Conservation (phyloP, 2,888 invertebrate species). For the Darwinula stevensoni region DNA sequence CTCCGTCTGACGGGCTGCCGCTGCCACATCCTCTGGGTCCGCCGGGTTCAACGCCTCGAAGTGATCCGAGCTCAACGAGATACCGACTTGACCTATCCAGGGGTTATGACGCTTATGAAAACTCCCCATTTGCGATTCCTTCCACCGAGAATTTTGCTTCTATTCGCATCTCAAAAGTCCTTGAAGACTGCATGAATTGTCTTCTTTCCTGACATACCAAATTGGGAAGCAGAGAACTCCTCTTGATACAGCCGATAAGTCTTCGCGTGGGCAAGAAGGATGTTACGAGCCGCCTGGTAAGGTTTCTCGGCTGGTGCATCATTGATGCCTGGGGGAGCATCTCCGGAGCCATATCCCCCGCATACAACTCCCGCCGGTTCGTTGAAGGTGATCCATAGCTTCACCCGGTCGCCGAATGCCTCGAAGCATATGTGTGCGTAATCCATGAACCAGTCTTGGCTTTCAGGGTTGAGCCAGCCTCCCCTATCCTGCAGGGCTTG, state of each 20-base stretch:
- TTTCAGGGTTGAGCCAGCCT: conserved; percentile 16
- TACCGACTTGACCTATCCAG: not conserved
- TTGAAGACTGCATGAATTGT: too few species aligned
- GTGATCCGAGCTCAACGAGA: not conserved
- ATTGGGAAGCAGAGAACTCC: conserved; percentile 18
- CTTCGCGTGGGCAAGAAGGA: conserved; percentile 30
- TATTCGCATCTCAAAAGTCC: too few species aligned
- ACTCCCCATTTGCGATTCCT: too few species aligned
- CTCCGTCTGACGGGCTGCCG: not conserved
- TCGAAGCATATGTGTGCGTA: conserved; percentile 16
- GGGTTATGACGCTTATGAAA: too few species aligned
- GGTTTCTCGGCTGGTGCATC: conserved; percentile 16
- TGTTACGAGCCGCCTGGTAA: conserved; percentile 30
- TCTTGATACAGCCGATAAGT: conserved; percentile 29
- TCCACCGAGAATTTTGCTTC: too few species aligned
- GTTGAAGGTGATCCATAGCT: conserved; percentile 44
- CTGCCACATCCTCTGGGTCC: not conserved
- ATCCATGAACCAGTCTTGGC: conserved; percentile 15
- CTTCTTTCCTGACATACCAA: too few species aligned
- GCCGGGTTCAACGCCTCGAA: too few species aligned
- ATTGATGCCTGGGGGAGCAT: too few species aligned
- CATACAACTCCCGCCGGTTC: conserved; percentile 33
- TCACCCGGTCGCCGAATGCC: conserved; percentile 17
- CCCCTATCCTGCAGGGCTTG: conserved; percentile 22
- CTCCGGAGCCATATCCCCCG: conserved; percentile 26